Conservation (phyloP, 2,888 invertebrate species). For the Ectobius pallidus region DNA sequence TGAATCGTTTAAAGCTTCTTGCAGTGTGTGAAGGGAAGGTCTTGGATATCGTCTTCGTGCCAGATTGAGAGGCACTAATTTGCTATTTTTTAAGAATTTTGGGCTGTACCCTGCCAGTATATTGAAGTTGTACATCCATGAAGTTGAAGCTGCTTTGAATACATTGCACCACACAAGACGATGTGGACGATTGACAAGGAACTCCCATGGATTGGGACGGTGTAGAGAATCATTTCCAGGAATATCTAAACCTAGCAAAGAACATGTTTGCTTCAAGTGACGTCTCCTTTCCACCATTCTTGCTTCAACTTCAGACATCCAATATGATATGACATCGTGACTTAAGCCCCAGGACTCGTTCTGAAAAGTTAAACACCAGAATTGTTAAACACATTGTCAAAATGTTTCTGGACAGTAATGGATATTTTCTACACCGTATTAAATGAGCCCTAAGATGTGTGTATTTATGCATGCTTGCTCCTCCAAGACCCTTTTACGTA, state of each 20-base stretch:
- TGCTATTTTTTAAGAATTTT: constrained; percentile 73
- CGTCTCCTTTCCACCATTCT: constrained; percentile 65
- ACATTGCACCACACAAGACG: constrained; percentile 76
- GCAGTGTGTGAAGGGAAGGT: constrained; percentile 67
- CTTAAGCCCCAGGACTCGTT: constrained; percentile 15
- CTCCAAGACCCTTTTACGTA: too few relatives aligned
- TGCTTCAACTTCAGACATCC: constrained; percentile 56
- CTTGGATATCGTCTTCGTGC: constrained; percentile 82
- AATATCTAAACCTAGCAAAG: constrained; percentile 65
- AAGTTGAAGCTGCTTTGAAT: constrained; percentile 82
- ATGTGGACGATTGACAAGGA: constrained; percentile 78
- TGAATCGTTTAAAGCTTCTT: constrained; percentile 71
- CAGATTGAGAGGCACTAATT: constrained; percentile 73
- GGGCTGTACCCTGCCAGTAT: constrained; percentile 82
- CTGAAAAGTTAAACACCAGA: not conserved
- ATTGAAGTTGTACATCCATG: constrained; percentile 93
- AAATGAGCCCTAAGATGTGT: too few relatives aligned
- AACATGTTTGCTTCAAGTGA: constrained; percentile 65
- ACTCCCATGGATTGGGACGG: constrained; percentile 85
- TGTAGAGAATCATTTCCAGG: constrained; percentile 54
- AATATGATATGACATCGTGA: constrained; percentile 33
- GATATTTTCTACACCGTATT: too few relatives aligned
- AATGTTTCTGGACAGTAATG: too few relatives aligned
- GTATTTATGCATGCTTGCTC: too few relatives aligned
- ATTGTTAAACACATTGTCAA: not conserved